Conservation (phyloP, 2,113 vertebrate genomes). For the Dasyurus viverrinus region DNA sequence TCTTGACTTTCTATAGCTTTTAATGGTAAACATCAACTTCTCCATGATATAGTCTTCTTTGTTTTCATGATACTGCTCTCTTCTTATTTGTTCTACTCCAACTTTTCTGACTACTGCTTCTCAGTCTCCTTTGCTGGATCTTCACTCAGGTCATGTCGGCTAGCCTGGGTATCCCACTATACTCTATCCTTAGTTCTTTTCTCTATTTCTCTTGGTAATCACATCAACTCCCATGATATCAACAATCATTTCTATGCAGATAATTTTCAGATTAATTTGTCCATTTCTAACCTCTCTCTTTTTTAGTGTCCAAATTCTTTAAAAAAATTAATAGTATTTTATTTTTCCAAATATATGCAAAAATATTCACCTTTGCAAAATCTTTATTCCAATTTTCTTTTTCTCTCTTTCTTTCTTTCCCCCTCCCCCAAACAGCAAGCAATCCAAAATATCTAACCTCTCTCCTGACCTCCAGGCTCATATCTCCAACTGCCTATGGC, state of each 20-base stretch:
- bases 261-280: neutral
- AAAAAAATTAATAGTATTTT: too few relatives aligned
- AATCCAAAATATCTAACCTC: neutral
- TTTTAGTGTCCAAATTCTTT: too few relatives aligned
- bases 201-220: neutral
- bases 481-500: neutral
- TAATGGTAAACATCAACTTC: neutral
- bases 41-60: neutral
- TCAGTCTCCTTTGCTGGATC: too few relatives aligned
- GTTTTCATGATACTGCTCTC: neutral
- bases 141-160: neutral
- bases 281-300: neutral
- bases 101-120: neutral
- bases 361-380: too few relatives aligned
- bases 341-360: too few relatives aligned
- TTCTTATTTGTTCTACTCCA: neutral
- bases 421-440: too few relatives aligned
- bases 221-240: neutral
- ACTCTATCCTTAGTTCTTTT: neutral
- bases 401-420: too few relatives aligned
- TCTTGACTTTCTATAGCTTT: neutral
- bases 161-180: neutral
- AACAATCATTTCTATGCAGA: neutral
- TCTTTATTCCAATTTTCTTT: too few relatives aligned
- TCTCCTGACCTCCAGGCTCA: neutral